A percentile compares a stretch with the other conserved stretches of the same genome.
Conservation (phyloP, 2,888 invertebrate species). For the Hypsopygia costalis region DNA sequence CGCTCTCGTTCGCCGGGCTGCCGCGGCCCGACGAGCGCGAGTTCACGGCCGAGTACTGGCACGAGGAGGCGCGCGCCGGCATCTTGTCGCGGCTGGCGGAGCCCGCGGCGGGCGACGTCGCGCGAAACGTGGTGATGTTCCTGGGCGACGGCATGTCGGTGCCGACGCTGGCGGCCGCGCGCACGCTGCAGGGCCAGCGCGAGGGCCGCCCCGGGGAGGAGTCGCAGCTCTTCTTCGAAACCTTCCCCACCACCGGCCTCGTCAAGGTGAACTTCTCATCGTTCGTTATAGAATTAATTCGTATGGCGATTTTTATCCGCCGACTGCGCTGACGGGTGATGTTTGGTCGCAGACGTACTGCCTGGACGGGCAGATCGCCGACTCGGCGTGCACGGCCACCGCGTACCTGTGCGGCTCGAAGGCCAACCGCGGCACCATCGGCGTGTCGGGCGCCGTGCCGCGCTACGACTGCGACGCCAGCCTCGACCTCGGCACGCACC, state of each 20-base stretch:
- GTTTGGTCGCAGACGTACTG: slow-evolving; percentile 77
- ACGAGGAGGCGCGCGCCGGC: neutral
- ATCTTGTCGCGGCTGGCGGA: neutral
- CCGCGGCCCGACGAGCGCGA: slow-evolving; percentile 1
- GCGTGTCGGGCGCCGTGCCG: slow-evolving; percentile 82
- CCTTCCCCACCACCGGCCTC: slow-evolving; percentile 81
- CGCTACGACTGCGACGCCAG: slow-evolving; percentile 80
- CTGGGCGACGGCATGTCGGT: slow-evolving; percentile 88
- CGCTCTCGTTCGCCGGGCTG: neutral
- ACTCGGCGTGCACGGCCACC: slow-evolving; percentile 86
- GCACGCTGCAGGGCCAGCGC: slow-evolving; percentile 81
- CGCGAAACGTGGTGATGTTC: slow-evolving; percentile 83
- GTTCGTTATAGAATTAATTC: no score
- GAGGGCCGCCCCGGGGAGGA: slow-evolving; percentile 78
- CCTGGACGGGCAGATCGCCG: slow-evolving; percentile 82
- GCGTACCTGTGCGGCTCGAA: slow-evolving; percentile 85
- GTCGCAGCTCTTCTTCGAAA: slow-evolving; percentile 79
- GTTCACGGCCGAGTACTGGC: slow-evolving; percentile 1
- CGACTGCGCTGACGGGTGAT: no score
- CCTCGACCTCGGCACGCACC: slow-evolving; percentile 67
- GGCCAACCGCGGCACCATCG: slow-evolving; percentile 81
- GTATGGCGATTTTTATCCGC: no score
- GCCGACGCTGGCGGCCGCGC: slow-evolving; percentile 82
- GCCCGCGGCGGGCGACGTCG: slow-evolving; percentile 39
- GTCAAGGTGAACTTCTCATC: slow-evolving; percentile 82